A percentile compares a stretch with the other conserved stretches of the same genome.
phyloP scores from a whole-genome alignment of 2,888 invertebrate species.

The Tetragnatha montana region DNA sequence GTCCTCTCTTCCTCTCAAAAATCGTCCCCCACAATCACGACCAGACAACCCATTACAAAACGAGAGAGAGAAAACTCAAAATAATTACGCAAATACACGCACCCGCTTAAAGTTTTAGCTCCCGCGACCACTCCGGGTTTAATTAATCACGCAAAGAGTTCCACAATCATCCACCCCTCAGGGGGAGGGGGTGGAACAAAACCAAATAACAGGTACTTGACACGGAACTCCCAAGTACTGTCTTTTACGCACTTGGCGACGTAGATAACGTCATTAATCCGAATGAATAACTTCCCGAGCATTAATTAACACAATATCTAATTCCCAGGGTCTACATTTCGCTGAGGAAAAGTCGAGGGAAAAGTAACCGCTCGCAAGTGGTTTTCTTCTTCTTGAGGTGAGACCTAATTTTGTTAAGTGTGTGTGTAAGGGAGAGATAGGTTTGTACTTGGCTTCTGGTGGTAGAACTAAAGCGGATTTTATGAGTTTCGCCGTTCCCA shows the following conservation, averaged over 20 bases:
- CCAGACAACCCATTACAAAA: not conserved
- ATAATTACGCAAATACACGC: not conserved
- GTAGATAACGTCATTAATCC: not conserved
- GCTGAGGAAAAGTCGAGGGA: too few species aligned
- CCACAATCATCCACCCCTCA: not conserved
- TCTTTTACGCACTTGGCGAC: not conserved
- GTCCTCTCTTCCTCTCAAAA: too few species aligned
- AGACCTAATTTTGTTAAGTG: too few species aligned
- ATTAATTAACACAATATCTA: not conserved
- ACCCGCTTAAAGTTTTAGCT: not conserved
- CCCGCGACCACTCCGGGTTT: not conserved
- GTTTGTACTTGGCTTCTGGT: too few species aligned
- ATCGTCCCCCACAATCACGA: too few species aligned
- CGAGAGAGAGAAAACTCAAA: not conserved
- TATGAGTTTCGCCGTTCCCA: too few species aligned
- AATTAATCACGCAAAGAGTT: not conserved
- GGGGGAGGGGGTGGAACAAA: not conserved
- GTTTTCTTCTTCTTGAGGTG: too few species aligned
- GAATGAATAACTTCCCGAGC: not conserved
- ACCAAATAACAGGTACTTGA: slow-evolving; percentile 1
- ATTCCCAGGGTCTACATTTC: not conserved
- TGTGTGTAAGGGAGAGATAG: too few species aligned
- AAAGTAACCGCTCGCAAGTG: too few species aligned
- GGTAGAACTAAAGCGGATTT: too few species aligned
- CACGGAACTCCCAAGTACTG: not conserved